Evolutionary conservation across 2,113 vertebrate genomes (phyloP).

Genomic region (Pogona vitticeps): DNA sequence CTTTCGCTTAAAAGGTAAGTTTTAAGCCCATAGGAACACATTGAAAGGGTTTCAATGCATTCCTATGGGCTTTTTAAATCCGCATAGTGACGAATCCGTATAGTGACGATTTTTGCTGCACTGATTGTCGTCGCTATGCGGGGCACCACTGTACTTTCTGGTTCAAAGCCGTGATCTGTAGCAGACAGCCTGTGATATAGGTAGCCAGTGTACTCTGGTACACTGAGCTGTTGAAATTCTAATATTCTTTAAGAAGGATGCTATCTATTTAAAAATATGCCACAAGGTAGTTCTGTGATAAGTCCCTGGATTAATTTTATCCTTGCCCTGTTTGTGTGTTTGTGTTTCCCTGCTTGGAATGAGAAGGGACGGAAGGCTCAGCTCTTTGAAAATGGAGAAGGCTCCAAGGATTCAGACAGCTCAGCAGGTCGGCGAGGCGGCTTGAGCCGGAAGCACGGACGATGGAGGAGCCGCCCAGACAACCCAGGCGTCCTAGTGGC

Average conservation of each 20-base stretch:
- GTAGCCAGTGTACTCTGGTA: neutral
- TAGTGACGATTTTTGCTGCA: no score
- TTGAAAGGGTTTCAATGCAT: no score
- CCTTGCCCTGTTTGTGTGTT: slow-evolving; percentile 19
- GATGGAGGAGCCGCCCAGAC: slow-evolving; percentile 78
- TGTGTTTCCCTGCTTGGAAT: slow-evolving; percentile 21
- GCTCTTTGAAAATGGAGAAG: slow-evolving; percentile 83
- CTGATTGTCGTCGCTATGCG: no score
- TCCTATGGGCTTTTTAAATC: no score
- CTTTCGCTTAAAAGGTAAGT: no score
- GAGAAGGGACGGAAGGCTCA: slow-evolving; percentile 84
- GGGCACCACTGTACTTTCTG: no score
- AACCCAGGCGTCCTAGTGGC: slow-evolving; percentile 68
- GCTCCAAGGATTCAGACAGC: slow-evolving; percentile 82
- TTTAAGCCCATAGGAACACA: no score
- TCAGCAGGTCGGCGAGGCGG: slow-evolving; percentile 78
- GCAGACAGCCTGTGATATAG: neutral
- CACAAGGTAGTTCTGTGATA: neutral
- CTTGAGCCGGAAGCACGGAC: slow-evolving; percentile 75
- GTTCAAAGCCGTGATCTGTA: neutral
- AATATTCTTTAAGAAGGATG: neutral
- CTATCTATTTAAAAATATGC: accelerated
- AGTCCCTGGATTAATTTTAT: slow-evolving; percentile 9
- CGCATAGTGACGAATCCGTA: no score
- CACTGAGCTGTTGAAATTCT: neutral